These are phyloP conservation scores for Amblyopsis hoosieri DNA, from an alignment of 2,797 vertebrate genomes.

Conservation along the genomic window DNA sequence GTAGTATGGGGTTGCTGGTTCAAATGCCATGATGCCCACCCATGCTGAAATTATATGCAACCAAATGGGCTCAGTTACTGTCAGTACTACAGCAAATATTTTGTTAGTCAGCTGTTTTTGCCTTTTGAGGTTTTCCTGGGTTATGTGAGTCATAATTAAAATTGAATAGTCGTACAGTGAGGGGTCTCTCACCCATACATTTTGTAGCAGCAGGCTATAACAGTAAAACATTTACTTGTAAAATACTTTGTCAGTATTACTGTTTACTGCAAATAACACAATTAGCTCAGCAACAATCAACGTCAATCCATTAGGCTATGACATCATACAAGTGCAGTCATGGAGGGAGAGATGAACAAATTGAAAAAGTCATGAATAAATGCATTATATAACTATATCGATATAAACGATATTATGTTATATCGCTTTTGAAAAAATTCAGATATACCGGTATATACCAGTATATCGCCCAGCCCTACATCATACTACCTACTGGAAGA, in stretches of 20 bases:
- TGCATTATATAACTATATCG: too few species aligned
- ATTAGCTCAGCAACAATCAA: not conserved
- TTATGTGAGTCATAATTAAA: constrained; percentile 18
- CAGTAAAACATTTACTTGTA: not conserved
- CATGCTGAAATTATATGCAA: constrained; percentile 30
- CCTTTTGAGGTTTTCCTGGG: constrained; percentile 21
- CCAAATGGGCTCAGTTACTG: constrained; percentile 34
- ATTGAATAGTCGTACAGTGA: constrained; percentile 5
- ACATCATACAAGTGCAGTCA: too few species aligned
- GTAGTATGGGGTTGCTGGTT: constrained; percentile 24
- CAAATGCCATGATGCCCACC: not conserved
- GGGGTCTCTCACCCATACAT: constrained; percentile 24
- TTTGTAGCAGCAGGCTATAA: constrained; percentile 21
- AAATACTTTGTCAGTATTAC: not conserved
- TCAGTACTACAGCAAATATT: constrained; percentile 26
- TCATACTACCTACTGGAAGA: too few species aligned
- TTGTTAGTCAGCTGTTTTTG: constrained; percentile 58
- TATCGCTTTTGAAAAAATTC: too few species aligned
- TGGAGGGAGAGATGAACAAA: too few species aligned
- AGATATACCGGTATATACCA: too few species aligned
- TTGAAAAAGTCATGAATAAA: too few species aligned
- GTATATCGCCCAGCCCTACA: too few species aligned
- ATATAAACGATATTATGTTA: too few species aligned
- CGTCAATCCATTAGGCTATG: too few species aligned
- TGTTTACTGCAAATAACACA: not conserved